Percentiles rank a stretch among this genome's conserved stretches.
Conservation (phyloP, 2,888 invertebrate species). For the Meghimatium bilineatum region DNA sequence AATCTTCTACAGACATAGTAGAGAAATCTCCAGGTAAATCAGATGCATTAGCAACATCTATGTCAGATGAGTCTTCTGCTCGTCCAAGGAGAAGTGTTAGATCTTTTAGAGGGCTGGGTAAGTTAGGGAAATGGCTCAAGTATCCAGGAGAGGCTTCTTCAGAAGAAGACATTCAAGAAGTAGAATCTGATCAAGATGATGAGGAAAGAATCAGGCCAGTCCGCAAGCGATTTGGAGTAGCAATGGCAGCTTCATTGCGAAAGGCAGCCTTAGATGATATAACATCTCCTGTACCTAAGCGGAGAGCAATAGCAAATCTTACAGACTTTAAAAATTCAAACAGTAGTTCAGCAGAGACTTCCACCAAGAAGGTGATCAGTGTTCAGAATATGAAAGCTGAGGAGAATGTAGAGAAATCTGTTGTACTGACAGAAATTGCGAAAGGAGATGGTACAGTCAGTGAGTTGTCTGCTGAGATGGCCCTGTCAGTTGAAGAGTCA, state of each 20-base stretch:
- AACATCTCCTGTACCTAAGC: slow-evolving; percentile 40
- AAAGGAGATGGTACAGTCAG: not conserved
- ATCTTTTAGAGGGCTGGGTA: slow-evolving; percentile 31
- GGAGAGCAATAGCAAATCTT: slow-evolving; percentile 2
- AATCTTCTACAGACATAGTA: not conserved
- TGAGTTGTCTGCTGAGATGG: not conserved
- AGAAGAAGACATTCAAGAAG: slow-evolving; percentile 25
- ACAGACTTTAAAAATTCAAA: not conserved
- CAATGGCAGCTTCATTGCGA: slow-evolving; percentile 47
- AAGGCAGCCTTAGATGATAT: slow-evolving; percentile 49
- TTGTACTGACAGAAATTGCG: not conserved
- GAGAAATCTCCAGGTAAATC: slow-evolving; percentile 4
- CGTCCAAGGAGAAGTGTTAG: slow-evolving; percentile 38
- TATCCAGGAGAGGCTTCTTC: slow-evolving; percentile 47
- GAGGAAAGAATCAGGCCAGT: slow-evolving; percentile 10
- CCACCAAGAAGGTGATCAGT: not conserved
- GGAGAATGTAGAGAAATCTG: slow-evolving; percentile 12
- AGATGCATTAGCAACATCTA: not conserved
- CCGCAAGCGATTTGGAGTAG: slow-evolving; percentile 45
- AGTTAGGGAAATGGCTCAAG: slow-evolving; percentile 48
- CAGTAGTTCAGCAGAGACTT: not conserved
- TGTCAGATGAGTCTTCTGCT: not conserved
- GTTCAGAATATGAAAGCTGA: slow-evolving; percentile 2
- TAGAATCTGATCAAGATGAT: slow-evolving; percentile 9
- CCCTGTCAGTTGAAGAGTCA: slow-evolving; percentile 20